Conservation (phyloP, 2,888 invertebrate genomes). For the Chymomyza caudatula region DNA sequence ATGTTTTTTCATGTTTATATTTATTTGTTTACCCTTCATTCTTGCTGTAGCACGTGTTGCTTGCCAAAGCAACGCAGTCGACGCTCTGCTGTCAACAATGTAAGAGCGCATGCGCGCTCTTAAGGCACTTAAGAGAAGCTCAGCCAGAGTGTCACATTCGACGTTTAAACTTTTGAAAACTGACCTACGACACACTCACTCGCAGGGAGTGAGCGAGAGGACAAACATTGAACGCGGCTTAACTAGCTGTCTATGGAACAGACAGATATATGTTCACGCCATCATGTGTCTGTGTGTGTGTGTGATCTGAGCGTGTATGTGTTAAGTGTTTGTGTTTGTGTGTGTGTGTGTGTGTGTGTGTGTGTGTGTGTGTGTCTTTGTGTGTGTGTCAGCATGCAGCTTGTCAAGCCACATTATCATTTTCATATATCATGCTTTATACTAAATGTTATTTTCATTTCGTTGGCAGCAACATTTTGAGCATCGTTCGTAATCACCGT, state of each 20-base stretch:
- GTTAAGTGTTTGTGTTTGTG: conserved; percentile 3
- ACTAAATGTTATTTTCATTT: conserved; percentile 60
- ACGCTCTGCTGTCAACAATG: conserved; percentile 37
- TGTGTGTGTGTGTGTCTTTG: conserved; percentile 5
- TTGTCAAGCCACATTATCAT: conserved; percentile 61
- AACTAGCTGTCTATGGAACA: conserved; percentile 14
- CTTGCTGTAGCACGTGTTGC: conserved; percentile 57
- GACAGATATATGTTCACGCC: conserved; percentile 2
- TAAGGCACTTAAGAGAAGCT: conserved; percentile 17
- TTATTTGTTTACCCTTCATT: conserved; percentile 51
- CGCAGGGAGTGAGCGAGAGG: conserved; percentile 10
- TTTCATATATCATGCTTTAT: conserved; percentile 69
- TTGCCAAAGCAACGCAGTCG: conserved; percentile 9
- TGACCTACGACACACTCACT: conserved; percentile 60
- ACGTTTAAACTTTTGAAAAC: conserved; percentile 42
- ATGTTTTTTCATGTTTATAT: conserved; percentile 35
- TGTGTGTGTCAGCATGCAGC: conserved; percentile 27
- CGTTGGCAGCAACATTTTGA: conserved; percentile 14
- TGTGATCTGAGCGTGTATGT: conserved; percentile 13
- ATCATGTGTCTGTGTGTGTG: conserved; percentile 18
- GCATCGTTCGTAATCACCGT: conserved; percentile 19
- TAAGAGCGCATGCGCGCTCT: conserved; percentile 55
- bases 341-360: neutral
- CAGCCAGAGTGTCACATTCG: conserved; percentile 12
- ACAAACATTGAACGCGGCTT: conserved; percentile 43